Conservation (phyloP, 2,888 invertebrate species). For the Caenorhabditis becei region DNA sequence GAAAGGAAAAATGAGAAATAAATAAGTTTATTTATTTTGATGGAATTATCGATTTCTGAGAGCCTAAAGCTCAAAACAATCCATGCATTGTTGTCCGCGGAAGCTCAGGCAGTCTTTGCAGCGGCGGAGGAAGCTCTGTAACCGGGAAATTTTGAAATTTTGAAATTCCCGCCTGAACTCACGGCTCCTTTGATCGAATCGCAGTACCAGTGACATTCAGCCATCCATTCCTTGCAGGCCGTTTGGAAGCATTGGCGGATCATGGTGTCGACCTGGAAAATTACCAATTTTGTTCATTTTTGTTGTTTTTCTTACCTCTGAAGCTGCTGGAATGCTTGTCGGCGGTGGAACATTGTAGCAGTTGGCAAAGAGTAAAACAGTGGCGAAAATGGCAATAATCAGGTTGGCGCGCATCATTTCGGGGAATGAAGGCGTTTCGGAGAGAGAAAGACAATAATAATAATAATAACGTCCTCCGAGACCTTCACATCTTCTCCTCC, state of each 20-base stretch:
- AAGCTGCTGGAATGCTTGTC: slow-evolving; percentile 65
- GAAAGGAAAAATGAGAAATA: background rate
- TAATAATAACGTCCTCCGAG: slow-evolving; percentile 20
- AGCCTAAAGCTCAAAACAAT: slow-evolving; percentile 73
- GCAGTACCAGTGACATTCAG: slow-evolving; percentile 78
- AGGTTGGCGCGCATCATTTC: slow-evolving; percentile 43
- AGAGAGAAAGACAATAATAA: slow-evolving; percentile 37
- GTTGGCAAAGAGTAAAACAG: slow-evolving; percentile 24
- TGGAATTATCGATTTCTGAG: background rate
- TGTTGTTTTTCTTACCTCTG: slow-evolving; percentile 54
- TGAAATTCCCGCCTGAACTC: slow-evolving; percentile 15
- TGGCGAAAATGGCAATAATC: slow-evolving; percentile 27
- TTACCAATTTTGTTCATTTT: background rate
- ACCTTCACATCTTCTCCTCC: slow-evolving; percentile 18
- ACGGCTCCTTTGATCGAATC: slow-evolving; percentile 75
- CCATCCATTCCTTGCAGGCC: slow-evolving; percentile 77
- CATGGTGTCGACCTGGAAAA: slow-evolving; percentile 74
- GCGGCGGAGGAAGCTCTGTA: slow-evolving; percentile 68
- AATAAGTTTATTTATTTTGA: slow-evolving; percentile 27
- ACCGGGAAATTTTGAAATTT: background rate
- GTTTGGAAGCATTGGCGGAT: slow-evolving; percentile 76
- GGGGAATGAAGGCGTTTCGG: slow-evolving; percentile 16
- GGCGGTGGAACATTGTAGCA: slow-evolving; percentile 71
- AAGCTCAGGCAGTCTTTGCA: slow-evolving; percentile 75
- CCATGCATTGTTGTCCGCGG: slow-evolving; percentile 74